A percentile compares a stretch with the other conserved stretches of the same genome.
Evolutionary conservation across 2,888 invertebrate genomes (phyloP).

Genomic region (Argynnis bischoffii): DNA sequence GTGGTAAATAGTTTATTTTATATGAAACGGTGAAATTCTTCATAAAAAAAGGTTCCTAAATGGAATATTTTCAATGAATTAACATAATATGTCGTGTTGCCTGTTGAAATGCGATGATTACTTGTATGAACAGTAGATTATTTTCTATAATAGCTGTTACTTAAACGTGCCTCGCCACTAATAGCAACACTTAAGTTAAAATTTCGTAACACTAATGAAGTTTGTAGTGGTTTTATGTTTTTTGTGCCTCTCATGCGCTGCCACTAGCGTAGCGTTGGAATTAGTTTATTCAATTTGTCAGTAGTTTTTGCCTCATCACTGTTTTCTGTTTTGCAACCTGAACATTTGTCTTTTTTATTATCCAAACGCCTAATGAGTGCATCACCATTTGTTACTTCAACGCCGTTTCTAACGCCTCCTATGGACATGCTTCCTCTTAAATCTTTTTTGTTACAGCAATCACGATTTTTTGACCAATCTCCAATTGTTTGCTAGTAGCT

Average conservation of each 20-base stretch:
- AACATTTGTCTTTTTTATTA: constrained; percentile 59
- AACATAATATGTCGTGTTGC: no score
- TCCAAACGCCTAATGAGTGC: constrained; percentile 58
- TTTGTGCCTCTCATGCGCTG: constrained; percentile 33
- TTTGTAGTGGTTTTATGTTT: constrained; percentile 14
- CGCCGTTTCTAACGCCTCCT: constrained; percentile 45
- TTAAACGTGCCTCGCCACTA: constrained; percentile 9
- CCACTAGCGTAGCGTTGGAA: constrained; percentile 54
- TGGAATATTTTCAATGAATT: no score
- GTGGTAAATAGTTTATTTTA: no score
- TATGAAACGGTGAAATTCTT: no score
- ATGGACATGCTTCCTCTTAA: constrained; percentile 13
- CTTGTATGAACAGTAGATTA: constrained; percentile 1
- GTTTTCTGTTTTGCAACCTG: constrained; percentile 50
- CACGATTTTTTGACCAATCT: constrained; percentile 25
- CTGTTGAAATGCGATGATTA: no score
- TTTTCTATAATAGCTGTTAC: constrained; percentile 1
- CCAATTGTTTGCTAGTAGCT: constrained; percentile 21
- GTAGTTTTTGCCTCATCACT: constrained; percentile 61
- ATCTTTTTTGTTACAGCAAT: constrained; percentile 26
- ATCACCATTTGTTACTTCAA: constrained; percentile 63
- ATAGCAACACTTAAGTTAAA: constrained; percentile 21
- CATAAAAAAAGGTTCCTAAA: no score
- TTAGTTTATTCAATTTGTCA: constrained; percentile 69
- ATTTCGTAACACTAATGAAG: constrained; percentile 27